These are phyloP conservation scores for Gryllus bimaculatus DNA, from an alignment of 1,140 invertebrate species.

Conservation along the genomic window DNA sequence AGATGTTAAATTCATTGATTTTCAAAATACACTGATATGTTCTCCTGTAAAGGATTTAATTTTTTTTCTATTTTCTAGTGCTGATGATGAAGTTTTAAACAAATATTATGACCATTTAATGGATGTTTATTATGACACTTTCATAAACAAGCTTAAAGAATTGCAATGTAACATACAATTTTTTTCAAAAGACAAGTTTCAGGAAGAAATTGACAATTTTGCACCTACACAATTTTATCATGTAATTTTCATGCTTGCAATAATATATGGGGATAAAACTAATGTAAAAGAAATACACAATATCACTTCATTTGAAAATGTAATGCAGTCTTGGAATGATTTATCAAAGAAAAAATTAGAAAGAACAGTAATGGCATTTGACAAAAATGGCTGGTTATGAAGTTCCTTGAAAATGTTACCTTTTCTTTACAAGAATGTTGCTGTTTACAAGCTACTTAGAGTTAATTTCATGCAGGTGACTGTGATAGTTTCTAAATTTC, in stretches of 20 bases:
- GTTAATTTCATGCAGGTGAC: no score
- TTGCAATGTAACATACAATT: conserved; percentile 1
- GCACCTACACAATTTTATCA: not conserved
- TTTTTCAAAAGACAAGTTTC: conserved; percentile 11
- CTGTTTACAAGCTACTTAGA: no score
- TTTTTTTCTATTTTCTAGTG: conserved; percentile 13
- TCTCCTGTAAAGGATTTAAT: conserved; percentile 12
- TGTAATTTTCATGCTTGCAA: not conserved
- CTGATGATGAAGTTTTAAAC: not conserved
- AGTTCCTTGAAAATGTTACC: not conserved
- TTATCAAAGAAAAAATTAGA: not conserved
- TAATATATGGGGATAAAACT: not conserved
- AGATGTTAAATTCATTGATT: conserved; percentile 13
- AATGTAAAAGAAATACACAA: not conserved
- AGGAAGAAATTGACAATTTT: not conserved
- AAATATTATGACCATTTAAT: conserved; percentile 6
- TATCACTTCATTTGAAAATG: not conserved
- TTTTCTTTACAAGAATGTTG: no score
- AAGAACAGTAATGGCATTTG: not conserved
- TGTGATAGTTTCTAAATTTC: no score
- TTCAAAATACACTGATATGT: not conserved
- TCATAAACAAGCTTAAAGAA: not conserved
- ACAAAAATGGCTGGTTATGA: conserved; percentile 9
- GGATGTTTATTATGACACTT: not conserved
- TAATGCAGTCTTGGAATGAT: not conserved